phyloP scores from a whole-genome alignment of 2,113 vertebrate genomes.

The Petromus typicus region DNA sequence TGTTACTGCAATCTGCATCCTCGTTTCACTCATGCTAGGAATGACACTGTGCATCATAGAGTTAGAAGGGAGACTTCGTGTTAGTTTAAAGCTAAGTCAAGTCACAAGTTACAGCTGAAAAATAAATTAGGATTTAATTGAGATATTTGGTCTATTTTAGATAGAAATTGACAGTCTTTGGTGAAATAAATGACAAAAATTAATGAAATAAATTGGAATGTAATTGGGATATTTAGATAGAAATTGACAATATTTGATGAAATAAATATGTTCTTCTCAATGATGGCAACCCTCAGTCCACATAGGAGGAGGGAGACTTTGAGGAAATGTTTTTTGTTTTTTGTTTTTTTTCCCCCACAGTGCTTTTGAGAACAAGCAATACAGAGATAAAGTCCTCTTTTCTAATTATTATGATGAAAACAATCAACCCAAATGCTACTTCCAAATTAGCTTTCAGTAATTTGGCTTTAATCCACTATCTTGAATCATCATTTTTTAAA shows the following conservation, averaged over 20 bases:
- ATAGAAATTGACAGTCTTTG: neutral
- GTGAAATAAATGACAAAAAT: conserved; percentile 13
- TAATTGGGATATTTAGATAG: neutral
- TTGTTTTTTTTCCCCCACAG: neutral
- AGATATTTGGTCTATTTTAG: neutral
- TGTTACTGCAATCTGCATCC: neutral
- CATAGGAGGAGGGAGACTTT: neutral
- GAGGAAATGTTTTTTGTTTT: too few relatives aligned
- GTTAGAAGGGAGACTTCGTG: neutral
- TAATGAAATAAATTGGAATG: too few relatives aligned
- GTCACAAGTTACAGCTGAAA: neutral
- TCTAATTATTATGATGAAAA: neutral
- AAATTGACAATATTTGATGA: neutral
- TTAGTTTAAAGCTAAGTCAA: neutral
- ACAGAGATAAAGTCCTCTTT: neutral
- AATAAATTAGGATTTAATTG: neutral
- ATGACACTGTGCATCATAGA: neutral
- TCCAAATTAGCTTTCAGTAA: conserved; percentile 33
- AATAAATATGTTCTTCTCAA: neutral
- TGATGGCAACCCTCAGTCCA: neutral
- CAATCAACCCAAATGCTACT: conserved; percentile 26
- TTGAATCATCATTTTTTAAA: neutral
- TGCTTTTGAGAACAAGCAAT: neutral
- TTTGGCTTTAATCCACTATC: neutral
- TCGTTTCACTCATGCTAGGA: conserved; percentile 37